Conservation (phyloP, 2,888 invertebrate genomes). For the Callinectes sapidus region DNA sequence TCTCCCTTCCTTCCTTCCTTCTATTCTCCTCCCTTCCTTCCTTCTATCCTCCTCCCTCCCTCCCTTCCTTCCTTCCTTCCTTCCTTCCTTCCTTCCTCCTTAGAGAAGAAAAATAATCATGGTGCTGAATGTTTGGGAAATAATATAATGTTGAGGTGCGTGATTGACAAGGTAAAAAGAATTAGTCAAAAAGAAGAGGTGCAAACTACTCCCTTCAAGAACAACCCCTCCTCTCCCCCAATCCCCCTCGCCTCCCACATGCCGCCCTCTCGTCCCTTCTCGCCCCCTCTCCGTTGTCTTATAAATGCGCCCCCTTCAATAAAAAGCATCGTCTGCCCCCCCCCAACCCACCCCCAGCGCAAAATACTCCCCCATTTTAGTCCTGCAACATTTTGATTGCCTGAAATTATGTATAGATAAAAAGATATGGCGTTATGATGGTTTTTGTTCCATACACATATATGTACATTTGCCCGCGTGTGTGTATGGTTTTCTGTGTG, state of each 20-base stretch:
- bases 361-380: too few species aligned
- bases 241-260: neutral
- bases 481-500: neutral
- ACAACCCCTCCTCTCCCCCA: neutral
- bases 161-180: too few species aligned
- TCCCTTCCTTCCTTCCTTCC: neutral
- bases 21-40: neutral
- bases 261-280: neutral
- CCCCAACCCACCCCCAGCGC: too few species aligned
- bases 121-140: constrained; percentile 26
- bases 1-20: neutral
- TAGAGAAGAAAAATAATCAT: neutral
- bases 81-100: neutral
- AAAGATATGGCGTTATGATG: neutral
- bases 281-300: neutral
- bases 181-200: neutral
- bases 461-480: neutral
- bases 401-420: too few species aligned
- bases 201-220: neutral
- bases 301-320: too few species aligned
- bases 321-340: too few species aligned
- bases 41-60: neutral
- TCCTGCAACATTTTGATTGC: too few species aligned
- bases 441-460: neutral
- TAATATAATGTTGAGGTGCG: neutral